phyloP scores from a whole-genome alignment of 2,113 vertebrate genomes.

The Ondatra zibethicus region DNA sequence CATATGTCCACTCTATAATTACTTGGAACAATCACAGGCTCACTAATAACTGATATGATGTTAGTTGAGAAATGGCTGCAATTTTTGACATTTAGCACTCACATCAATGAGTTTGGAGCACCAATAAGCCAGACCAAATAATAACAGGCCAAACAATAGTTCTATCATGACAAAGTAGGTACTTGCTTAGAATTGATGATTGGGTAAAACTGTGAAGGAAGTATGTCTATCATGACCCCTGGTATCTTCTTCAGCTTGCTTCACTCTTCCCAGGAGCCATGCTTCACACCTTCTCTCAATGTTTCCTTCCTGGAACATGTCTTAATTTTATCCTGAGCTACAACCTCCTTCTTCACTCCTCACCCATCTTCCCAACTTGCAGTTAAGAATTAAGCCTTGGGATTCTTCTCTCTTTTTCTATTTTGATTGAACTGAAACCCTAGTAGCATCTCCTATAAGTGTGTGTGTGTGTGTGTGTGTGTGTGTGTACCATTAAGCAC shows the following conservation, averaged over 20 bases:
- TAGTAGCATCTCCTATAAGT: not conserved
- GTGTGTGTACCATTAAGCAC: not conserved
- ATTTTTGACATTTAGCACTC: not conserved
- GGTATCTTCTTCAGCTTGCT: not conserved
- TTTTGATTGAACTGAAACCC: slow-evolving; percentile 12
- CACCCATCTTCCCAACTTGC: not conserved
- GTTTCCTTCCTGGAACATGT: not conserved
- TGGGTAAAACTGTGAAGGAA: not conserved
- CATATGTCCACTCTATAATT: not conserved
- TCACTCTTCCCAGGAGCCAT: not conserved
- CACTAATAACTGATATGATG: not conserved
- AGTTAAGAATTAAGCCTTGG: not conserved
- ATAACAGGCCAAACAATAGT: not conserved
- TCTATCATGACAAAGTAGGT: not conserved
- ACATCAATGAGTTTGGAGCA: not conserved
- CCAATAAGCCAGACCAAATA: not conserved
- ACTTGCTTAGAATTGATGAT: slow-evolving; percentile 2
- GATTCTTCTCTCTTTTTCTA: not conserved
- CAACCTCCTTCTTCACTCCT: accelerated
- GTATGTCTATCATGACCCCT: not conserved
- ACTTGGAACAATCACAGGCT: not conserved
- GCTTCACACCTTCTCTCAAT: not conserved
- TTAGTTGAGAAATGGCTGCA: not conserved
- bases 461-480: not conserved
- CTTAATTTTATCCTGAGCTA: not conserved